These are phyloP conservation scores for Limnephilus marmoratus DNA, from an alignment of 2,888 invertebrate genomes.

Conservation along the genomic window DNA sequence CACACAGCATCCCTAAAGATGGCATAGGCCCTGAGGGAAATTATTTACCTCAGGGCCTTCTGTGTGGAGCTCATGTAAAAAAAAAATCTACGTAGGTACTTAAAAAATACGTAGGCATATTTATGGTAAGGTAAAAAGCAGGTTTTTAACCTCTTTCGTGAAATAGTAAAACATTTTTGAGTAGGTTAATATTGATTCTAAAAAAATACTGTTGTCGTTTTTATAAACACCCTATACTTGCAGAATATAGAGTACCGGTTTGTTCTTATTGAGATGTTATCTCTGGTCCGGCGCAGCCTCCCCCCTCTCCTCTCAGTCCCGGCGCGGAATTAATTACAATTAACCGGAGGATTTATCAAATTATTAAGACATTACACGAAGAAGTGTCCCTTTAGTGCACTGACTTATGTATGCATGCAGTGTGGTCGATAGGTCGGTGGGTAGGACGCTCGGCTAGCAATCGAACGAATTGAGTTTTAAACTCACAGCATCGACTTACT, in stretches of 20 bases:
- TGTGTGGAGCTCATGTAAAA: too few species aligned
- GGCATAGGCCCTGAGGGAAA: too few species aligned
- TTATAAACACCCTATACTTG: neutral
- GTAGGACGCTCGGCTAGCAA: neutral
- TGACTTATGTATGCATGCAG: neutral
- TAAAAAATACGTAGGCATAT: too few species aligned
- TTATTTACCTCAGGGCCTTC: too few species aligned
- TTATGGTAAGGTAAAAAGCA: too few species aligned
- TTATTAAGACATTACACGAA: neutral
- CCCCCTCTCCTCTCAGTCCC: neutral
- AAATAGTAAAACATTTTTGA: too few species aligned
- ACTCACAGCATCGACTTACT: too few species aligned
- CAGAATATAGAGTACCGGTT: slow-evolving; percentile 20
- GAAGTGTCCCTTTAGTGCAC: neutral
- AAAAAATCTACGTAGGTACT: too few species aligned
- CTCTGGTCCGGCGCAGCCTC: neutral
- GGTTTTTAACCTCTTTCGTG: too few species aligned
- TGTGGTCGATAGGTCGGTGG: neutral
- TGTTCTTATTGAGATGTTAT: slow-evolving; percentile 32
- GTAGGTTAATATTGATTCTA: too few species aligned
- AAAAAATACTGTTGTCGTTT: too few species aligned
- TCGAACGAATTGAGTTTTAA: neutral
- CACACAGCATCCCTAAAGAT: too few species aligned
- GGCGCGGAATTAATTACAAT: neutral
- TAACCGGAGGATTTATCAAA: neutral